phyloP scores from a whole-genome alignment of 2,797 vertebrate species.

The Etheostoma perlongum region DNA sequence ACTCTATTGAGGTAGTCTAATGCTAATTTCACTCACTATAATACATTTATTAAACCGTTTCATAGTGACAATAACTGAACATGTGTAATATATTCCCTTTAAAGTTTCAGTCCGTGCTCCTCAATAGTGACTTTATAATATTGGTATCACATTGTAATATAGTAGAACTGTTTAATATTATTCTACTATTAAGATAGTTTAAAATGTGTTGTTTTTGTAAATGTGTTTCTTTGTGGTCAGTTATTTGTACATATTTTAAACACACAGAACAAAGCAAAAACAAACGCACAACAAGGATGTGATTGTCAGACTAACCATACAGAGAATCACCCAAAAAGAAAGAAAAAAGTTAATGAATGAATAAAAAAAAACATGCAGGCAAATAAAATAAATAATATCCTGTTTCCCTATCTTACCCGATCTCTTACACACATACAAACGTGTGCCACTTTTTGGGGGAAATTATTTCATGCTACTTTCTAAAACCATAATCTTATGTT shows the following conservation, averaged over 20 bases:
- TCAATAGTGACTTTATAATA: background rate
- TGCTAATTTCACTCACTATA: background rate
- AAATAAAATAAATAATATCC: background rate
- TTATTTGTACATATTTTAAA: background rate
- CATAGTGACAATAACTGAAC: background rate
- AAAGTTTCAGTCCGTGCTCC: too few species aligned
- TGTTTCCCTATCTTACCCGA: background rate
- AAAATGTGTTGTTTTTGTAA: background rate
- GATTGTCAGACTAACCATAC: background rate
- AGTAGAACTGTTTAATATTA: background rate
- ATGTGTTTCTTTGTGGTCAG: background rate
- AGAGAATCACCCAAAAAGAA: background rate
- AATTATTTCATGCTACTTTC: background rate
- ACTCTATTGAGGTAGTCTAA: background rate
- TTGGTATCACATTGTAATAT: background rate
- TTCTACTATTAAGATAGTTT: background rate
- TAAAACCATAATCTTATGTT: background rate
- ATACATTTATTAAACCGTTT: slow-evolving; percentile 3
- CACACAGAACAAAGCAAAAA: background rate
- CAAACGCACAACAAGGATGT: background rate
- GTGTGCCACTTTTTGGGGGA: background rate
- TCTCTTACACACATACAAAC: background rate
- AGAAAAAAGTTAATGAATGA: background rate
- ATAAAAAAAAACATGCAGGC: background rate
- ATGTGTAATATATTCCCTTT: background rate